These are phyloP conservation scores for Parazoanthus darwini DNA, from an alignment of 92 coral and sea anemone genomes.

Conservation along the genomic window DNA sequence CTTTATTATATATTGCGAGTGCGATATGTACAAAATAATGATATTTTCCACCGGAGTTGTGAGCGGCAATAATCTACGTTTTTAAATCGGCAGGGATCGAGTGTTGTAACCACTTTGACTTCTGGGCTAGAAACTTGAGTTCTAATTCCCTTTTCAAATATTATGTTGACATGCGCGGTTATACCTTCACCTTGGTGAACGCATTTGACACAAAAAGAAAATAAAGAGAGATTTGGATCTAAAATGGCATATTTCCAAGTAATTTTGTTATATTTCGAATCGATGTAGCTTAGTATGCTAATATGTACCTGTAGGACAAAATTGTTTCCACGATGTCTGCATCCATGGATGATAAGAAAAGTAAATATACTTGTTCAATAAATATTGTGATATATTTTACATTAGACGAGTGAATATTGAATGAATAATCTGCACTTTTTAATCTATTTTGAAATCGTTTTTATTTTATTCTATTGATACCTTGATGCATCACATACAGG, in stretches of 20 bases:
- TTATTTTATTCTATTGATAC: not conserved
- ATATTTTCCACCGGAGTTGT: not conserved
- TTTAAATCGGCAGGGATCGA: not conserved
- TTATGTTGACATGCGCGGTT: too few relatives aligned
- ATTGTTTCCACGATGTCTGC: not conserved
- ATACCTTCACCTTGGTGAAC: not conserved
- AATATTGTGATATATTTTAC: not conserved
- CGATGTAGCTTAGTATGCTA: too few relatives aligned
- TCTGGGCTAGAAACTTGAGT: not conserved
- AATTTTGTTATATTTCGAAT: too few relatives aligned
- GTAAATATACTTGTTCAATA: not conserved
- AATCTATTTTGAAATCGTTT: not conserved
- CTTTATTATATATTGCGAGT: not conserved
- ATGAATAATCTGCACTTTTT: not conserved
- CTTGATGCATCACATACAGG: not conserved
- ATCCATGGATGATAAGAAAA: not conserved
- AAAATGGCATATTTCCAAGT: too few relatives aligned
- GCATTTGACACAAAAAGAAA: not conserved
- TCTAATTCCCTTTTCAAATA: too few relatives aligned
- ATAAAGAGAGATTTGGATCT: not conserved
- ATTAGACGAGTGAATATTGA: not conserved
- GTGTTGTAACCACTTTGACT: not conserved
- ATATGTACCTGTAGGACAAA: not conserved
- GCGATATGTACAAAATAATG: not conserved
- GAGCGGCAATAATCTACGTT: not conserved